Evolutionary conservation across 2,888 invertebrate species (phyloP).

Genomic region (Aphidoletes aphidimyza): DNA sequence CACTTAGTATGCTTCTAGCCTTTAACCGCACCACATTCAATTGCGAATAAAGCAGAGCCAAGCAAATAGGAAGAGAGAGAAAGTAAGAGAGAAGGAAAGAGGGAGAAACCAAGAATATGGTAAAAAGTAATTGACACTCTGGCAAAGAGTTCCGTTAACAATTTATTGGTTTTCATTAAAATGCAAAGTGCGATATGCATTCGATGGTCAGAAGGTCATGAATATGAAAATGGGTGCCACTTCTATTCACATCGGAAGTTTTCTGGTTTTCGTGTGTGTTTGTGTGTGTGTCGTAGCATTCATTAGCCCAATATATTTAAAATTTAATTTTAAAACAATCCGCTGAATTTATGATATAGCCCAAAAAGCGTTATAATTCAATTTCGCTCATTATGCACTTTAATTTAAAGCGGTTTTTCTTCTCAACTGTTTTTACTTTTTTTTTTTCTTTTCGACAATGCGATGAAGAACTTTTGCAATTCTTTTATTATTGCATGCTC

Average conservation of each 20-base stretch:
- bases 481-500: conserved; percentile 15
- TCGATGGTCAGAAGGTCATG: conserved; percentile 39
- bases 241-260: conserved; percentile 1
- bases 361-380: conserved; percentile 17
- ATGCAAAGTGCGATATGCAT: background rate
- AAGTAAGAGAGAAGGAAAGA: no score
- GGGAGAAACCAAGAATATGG: no score
- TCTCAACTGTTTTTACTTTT: background rate
- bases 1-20: background rate
- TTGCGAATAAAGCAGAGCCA: no score
- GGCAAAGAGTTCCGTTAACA: no score
- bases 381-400: conserved; percentile 40
- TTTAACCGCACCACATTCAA: background rate
- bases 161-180: conserved; percentile 14
- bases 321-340: background rate
- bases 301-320: no score
- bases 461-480: background rate
- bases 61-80: background rate
- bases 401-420: background rate
- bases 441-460: background rate
- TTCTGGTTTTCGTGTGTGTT: no score
- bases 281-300: no score
- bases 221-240: conserved; percentile 45
- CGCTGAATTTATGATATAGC: conserved; percentile 15
- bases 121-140: no score